Percentiles rank a stretch among this genome's conserved stretches.
Conservation (phyloP, 1,140 invertebrate species). For the Sinella curviseta region DNA sequence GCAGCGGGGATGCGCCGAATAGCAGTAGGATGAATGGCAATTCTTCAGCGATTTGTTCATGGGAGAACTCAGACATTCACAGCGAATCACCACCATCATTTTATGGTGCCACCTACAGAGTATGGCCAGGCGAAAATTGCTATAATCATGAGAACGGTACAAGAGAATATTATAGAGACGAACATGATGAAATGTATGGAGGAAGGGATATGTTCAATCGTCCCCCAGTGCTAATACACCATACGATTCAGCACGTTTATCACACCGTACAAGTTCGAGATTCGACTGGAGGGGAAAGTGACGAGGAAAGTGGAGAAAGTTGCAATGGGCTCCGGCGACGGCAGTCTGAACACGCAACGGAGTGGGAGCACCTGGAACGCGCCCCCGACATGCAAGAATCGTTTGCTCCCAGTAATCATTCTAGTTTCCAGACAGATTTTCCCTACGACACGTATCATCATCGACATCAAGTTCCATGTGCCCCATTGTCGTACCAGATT, state of each 20-base stretch:
- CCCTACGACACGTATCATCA: no score
- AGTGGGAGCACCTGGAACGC: no score
- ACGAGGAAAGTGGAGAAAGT: not conserved
- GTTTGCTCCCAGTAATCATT: no score
- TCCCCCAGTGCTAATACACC: not conserved
- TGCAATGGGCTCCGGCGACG: no score
- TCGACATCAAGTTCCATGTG: no score
- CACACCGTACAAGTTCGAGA: not conserved
- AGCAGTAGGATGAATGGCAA: not conserved
- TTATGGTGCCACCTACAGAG: not conserved
- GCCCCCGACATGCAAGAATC: no score
- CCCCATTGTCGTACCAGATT: no score
- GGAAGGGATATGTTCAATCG: not conserved
- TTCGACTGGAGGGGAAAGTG: not conserved
- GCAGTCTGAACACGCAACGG: no score
- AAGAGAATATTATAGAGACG: not conserved
- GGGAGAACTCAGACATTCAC: no score
- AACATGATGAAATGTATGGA: not conserved
- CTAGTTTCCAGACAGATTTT: no score
- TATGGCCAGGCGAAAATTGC: not conserved
- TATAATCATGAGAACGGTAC: not conserved
- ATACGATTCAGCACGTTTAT: constrained; percentile 1
- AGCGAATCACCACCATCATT: not conserved
- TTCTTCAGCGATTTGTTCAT: not conserved
- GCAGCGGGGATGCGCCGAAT: constrained; percentile 1